phyloP scores from a whole-genome alignment of 2,797 vertebrate genomes.

The Lacerta agilis region DNA sequence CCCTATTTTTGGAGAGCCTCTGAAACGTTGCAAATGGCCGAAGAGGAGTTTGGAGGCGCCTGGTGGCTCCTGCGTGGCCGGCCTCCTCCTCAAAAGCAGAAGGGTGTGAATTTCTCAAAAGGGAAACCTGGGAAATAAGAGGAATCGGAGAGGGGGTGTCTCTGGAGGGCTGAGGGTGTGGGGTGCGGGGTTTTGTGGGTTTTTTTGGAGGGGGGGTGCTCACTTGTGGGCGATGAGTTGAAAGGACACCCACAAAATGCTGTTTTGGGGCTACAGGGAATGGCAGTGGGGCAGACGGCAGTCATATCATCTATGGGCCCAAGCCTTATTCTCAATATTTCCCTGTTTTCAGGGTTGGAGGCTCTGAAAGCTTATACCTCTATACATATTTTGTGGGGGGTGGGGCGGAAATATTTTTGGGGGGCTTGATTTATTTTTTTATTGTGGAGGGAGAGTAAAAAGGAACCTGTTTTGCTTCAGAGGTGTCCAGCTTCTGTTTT shows the following conservation, averaged over 20 bases:
- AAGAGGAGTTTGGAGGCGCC: background rate
- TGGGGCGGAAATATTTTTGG: accelerated
- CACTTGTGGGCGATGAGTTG: background rate
- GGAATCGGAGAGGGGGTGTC: background rate
- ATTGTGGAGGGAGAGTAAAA: background rate
- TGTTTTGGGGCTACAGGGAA: background rate
- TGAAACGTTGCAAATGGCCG: background rate
- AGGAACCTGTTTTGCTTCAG: background rate
- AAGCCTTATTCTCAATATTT: background rate
- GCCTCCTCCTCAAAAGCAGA: background rate
- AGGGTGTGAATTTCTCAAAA: background rate
- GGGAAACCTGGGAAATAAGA: background rate
- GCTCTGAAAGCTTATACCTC: background rate
- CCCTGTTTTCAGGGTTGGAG: background rate
- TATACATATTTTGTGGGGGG: too few species aligned
- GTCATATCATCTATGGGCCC: too few species aligned
- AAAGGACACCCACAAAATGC: too few species aligned
- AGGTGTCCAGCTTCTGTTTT: background rate
- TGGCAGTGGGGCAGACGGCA: too few species aligned
- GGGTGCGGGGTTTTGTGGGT: background rate
- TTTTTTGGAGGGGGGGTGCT: background rate
- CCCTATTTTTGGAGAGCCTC: accelerated
- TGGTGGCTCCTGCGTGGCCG: background rate
- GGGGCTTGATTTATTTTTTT: too few species aligned
- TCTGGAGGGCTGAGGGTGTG: background rate